Percentiles rank a stretch among this genome's conserved stretches.
These are phyloP conservation scores for Phylloscopus trochilus DNA, from an alignment of 2,113 vertebrate species.

Conservation along the genomic window DNA sequence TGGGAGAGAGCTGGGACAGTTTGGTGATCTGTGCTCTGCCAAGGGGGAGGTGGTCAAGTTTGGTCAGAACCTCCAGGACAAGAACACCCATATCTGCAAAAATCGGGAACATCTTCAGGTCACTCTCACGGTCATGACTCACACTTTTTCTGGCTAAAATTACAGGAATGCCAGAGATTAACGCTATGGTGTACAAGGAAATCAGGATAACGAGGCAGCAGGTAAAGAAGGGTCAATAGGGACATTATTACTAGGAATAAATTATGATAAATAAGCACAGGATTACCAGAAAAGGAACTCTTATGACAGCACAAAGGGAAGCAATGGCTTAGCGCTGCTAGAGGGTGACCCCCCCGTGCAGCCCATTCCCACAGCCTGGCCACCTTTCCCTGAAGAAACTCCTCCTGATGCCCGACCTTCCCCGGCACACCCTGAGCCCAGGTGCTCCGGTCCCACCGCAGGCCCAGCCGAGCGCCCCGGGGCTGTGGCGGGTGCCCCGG, in stretches of 20 bases:
- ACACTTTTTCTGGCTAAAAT: not conserved
- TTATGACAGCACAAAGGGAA: fast-evolving
- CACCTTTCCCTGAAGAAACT: not conserved
- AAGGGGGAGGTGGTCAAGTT: slow-evolving; percentile 81
- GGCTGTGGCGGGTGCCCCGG: fast-evolving
- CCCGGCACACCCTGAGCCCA: fast-evolving
- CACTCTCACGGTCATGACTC: fast-evolving
- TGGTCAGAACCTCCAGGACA: slow-evolving; percentile 87
- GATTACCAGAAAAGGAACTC: not conserved
- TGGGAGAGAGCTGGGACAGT: slow-evolving; percentile 83
- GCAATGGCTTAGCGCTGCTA: fast-evolving
- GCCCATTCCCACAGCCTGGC: not conserved
- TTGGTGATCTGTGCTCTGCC: slow-evolving; percentile 81
- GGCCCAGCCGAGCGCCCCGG: no score
- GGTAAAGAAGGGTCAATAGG: not conserved
- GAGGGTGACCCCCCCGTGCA: fast-evolving
- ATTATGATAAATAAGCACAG: not conserved
- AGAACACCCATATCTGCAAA: slow-evolving; percentile 89
- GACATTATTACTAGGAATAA: not conserved
- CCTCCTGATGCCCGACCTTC: fast-evolving
- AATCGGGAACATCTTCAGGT: not conserved
- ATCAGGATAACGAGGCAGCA: fast-evolving
- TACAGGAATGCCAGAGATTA: not conserved
- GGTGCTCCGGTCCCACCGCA: fast-evolving
- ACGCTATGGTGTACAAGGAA: fast-evolving